phyloP scores from a whole-genome alignment of 2,113 vertebrate species.

The Callopanchax toddi region DNA sequence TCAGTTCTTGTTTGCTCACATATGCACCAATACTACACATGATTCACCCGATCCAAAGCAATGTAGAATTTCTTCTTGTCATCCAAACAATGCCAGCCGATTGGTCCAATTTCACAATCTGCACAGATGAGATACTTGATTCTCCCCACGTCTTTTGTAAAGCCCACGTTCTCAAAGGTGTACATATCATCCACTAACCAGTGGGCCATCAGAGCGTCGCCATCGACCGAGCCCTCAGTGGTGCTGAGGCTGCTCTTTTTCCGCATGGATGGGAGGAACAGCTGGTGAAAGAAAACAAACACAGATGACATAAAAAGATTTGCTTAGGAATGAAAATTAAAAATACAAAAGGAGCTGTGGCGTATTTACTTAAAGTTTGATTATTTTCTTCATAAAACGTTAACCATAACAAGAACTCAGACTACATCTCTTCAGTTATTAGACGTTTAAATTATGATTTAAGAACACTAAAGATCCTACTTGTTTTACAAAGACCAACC shows the following conservation, averaged over 20 bases:
- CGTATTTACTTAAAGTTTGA: too few relatives aligned
- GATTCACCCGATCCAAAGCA: constrained; percentile 90
- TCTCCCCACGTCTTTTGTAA: constrained; percentile 94
- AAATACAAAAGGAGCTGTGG: too few relatives aligned
- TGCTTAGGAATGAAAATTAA: not conserved
- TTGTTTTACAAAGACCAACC: too few relatives aligned
- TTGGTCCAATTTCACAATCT: constrained; percentile 97
- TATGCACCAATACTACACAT: constrained; percentile 75
- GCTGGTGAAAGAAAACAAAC: constrained; percentile 70
- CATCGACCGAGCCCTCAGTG: constrained; percentile 75
- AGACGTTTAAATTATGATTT: too few relatives aligned
- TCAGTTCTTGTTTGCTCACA: constrained; percentile 30
- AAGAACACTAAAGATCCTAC: too few relatives aligned
- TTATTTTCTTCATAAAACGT: too few relatives aligned
- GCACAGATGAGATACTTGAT: constrained; percentile 96
- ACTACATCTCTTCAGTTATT: too few relatives aligned
- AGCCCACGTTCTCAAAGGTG: constrained; percentile 95
- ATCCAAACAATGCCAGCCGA: constrained; percentile 95
- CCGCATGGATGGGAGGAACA: constrained; percentile 91
- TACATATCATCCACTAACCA: constrained; percentile 96
- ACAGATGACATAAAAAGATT: not conserved
- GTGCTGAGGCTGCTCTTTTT: constrained; percentile 84
- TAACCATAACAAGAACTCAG: too few relatives aligned
- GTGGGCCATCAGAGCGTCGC: constrained; percentile 87
- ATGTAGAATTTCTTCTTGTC: constrained; percentile 94